Evolutionary conservation across 2,113 vertebrate genomes (phyloP).

Genomic region (Spermophilus dauricus): DNA sequence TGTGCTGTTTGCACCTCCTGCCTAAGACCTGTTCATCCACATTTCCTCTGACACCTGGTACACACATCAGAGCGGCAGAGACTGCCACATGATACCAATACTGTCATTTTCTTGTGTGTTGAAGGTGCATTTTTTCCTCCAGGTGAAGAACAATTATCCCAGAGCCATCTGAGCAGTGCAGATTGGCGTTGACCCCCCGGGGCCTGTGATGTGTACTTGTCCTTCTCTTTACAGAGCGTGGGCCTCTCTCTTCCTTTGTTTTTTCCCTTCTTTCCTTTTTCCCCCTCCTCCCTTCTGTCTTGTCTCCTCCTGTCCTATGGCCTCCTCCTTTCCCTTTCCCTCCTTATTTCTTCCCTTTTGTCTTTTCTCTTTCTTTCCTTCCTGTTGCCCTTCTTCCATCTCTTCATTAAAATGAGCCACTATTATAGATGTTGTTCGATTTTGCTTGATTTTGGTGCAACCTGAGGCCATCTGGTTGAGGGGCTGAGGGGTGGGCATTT

Average conservation of each 20-base stretch:
- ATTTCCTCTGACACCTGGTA: not conserved
- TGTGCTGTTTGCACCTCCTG: not conserved
- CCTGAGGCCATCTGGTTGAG: not conserved
- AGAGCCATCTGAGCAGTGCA: not conserved
- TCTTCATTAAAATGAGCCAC: not conserved
- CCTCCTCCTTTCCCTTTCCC: not conserved
- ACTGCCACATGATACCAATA: not conserved
- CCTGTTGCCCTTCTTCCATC: not conserved
- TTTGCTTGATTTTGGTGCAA: not conserved
- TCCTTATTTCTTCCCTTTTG: not conserved
- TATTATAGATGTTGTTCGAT: not conserved
- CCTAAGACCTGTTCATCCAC: slow-evolving; percentile 27
- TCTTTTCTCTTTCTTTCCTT: not conserved
- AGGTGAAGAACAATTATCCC: slow-evolving; percentile 49
- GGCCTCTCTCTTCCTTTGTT: not conserved
- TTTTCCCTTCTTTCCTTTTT: not conserved
- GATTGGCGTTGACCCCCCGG: not conserved
- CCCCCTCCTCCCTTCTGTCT: not conserved
- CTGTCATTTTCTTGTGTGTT: not conserved
- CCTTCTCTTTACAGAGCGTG: not conserved
- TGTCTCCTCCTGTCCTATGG: not conserved
- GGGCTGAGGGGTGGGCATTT: not conserved
- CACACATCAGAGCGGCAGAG: not conserved
- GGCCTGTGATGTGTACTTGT: not conserved
- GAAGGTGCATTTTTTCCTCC: slow-evolving; percentile 42